Evolutionary conservation across 2,888 invertebrate species (phyloP).

Genomic region (Aphodius granarius): DNA sequence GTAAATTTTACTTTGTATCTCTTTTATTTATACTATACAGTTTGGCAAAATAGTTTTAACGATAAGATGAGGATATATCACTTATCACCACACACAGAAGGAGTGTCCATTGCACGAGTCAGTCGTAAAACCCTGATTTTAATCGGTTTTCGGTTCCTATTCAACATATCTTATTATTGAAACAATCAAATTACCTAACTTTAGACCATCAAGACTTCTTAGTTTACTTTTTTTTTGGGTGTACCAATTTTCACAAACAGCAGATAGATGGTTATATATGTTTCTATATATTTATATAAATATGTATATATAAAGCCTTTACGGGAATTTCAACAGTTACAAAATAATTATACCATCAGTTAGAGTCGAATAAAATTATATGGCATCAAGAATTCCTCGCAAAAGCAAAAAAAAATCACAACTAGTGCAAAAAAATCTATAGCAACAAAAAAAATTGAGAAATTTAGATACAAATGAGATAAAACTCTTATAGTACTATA

Average conservation of each 20-base stretch:
- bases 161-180: not conserved
- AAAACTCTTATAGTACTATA: not conserved
- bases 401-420: not conserved
- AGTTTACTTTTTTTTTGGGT: not conserved
- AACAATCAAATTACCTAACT: not conserved
- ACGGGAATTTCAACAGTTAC: not conserved
- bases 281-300: not conserved
- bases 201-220: not conserved
- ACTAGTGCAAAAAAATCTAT: not conserved
- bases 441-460: not conserved
- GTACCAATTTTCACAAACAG: not conserved
- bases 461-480: slow-evolving; percentile 1
- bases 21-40: slow-evolving; percentile 30
- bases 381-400: not conserved
- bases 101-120: slow-evolving; percentile 36
- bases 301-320: not conserved
- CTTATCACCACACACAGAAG: slow-evolving; percentile 32
- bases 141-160: not conserved
- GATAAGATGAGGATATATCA: slow-evolving; percentile 27
- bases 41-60: slow-evolving; percentile 36
- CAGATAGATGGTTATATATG: not conserved
- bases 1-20: not conserved
- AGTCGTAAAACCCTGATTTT: slow-evolving; percentile 32
- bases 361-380: not conserved
- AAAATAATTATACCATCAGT: not conserved